Percentiles rank a stretch among this genome's conserved stretches.
Evolutionary conservation across 1,140 invertebrate genomes (phyloP).

Genomic region (Diabrotica undecimpunctata): DNA sequence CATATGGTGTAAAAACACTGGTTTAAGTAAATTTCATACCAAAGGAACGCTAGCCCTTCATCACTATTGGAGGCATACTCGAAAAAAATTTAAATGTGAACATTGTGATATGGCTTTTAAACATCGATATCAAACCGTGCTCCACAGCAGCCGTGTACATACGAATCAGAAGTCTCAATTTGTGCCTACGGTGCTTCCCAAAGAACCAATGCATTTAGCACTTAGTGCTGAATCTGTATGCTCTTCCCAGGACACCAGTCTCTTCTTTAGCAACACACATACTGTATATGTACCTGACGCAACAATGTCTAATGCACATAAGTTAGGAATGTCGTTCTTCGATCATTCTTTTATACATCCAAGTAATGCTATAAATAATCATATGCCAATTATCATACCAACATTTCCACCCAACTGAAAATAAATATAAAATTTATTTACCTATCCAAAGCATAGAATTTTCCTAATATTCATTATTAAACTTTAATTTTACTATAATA

Average conservation of each 20-base stretch:
- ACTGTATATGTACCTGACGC: constrained; percentile 45
- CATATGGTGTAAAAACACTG: constrained; percentile 39
- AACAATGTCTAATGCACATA: constrained; percentile 41
- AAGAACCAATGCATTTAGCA: constrained; percentile 38
- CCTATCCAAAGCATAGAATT: neutral
- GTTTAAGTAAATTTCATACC: constrained; percentile 41
- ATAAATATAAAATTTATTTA: neutral
- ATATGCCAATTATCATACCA: constrained; percentile 46
- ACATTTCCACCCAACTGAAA: constrained; percentile 45
- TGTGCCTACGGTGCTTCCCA: constrained; percentile 31
- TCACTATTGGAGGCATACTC: constrained; percentile 42
- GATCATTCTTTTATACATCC: constrained; percentile 45
- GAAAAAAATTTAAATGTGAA: constrained; percentile 45
- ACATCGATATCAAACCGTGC: constrained; percentile 49
- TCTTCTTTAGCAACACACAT: constrained; percentile 37
- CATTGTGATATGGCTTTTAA: constrained; percentile 46
- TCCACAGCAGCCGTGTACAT: constrained; percentile 47
- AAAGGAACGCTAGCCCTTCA: constrained; percentile 41
- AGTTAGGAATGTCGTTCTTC: constrained; percentile 45
- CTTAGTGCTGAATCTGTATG: constrained; percentile 29
- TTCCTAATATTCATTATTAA: neutral
- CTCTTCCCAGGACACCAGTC: constrained; percentile 32
- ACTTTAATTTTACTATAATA: no score
- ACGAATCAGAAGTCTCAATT: constrained; percentile 36
- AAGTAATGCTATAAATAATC: constrained; percentile 40